Percentiles rank a stretch among this genome's conserved stretches.
Evolutionary conservation across 2,888 invertebrate species (phyloP).

Genomic region (Stenodema calcarata): DNA sequence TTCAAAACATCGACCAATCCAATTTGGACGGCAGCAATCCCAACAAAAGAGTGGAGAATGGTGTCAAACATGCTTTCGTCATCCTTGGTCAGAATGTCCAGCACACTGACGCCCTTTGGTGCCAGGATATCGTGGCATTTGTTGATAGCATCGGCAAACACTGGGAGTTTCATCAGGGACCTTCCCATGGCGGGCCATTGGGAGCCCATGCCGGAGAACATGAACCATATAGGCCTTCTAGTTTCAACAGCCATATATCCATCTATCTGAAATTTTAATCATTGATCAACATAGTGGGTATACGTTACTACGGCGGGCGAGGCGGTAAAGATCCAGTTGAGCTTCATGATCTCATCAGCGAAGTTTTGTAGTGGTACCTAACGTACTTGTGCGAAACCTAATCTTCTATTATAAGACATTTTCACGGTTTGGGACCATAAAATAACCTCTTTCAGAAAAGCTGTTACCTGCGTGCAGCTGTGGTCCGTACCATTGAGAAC

Average conservation of each 20-base stretch:
- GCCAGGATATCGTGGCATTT: conserved; percentile 70
- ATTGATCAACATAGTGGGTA: too few relatives aligned
- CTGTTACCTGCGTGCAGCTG: neutral
- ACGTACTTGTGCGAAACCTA: too few relatives aligned
- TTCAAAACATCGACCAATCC: conserved; percentile 70
- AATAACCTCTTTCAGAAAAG: neutral
- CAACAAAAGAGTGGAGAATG: conserved; percentile 75
- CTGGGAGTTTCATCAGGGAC: conserved; percentile 75
- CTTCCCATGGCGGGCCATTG: conserved; percentile 88
- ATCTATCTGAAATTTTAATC: neutral
- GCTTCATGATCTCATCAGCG: too few relatives aligned
- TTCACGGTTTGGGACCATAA: too few relatives aligned
- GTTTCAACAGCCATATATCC: neutral
- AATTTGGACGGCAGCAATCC: conserved; percentile 75
- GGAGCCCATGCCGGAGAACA: conserved; percentile 91
- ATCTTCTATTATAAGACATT: too few relatives aligned
- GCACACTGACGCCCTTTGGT: conserved; percentile 71
- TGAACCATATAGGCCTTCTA: conserved; percentile 78
- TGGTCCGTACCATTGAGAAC: neutral
- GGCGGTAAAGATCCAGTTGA: too few relatives aligned
- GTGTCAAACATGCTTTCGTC: conserved; percentile 70
- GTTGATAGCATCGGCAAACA: conserved; percentile 75
- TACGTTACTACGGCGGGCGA: too few relatives aligned
- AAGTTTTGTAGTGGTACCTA: too few relatives aligned
- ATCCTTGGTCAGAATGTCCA: conserved; percentile 68